A percentile compares a stretch with the other conserved stretches of the same genome.
Evolutionary conservation across 1,140 invertebrate genomes (phyloP).

Genomic region (Campoletis sonorensis): DNA sequence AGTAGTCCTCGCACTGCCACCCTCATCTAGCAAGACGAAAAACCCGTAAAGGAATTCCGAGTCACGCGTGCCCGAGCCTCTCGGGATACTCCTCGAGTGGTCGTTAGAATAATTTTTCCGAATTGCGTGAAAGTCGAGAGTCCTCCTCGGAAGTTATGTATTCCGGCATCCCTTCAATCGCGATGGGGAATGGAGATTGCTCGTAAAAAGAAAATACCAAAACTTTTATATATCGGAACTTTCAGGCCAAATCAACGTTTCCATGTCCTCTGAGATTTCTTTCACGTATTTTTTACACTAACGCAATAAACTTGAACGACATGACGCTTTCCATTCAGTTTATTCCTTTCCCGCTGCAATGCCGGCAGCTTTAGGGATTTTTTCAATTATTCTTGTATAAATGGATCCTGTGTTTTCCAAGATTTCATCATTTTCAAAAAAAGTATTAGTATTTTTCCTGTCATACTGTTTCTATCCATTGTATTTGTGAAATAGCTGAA

Average conservation of each 20-base stretch:
- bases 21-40: constrained; percentile 23
- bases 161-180: constrained; percentile 1
- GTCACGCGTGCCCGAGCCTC: constrained; percentile 37
- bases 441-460: neutral
- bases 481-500: neutral
- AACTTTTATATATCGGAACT: neutral
- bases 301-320: neutral
- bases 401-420: neutral
- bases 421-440: too few relatives aligned
- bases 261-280: neutral
- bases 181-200: constrained; percentile 19
- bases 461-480: neutral
- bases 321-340: neutral
- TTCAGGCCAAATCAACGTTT: neutral
- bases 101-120: constrained; percentile 49
- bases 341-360: too few relatives aligned
- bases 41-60: constrained; percentile 43
- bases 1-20: neutral
- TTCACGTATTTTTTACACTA: neutral
- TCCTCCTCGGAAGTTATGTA: neutral
- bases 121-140: constrained; percentile 42
- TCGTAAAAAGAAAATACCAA: neutral
- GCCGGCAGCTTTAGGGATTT: too few relatives aligned
- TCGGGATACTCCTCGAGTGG: constrained; percentile 29
- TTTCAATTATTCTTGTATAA: too few relatives aligned